Percentiles rank a stretch among this genome's conserved stretches.
Evolutionary conservation across 2,113 vertebrate genomes (phyloP).

Genomic region (Entelurus aequoreus): DNA sequence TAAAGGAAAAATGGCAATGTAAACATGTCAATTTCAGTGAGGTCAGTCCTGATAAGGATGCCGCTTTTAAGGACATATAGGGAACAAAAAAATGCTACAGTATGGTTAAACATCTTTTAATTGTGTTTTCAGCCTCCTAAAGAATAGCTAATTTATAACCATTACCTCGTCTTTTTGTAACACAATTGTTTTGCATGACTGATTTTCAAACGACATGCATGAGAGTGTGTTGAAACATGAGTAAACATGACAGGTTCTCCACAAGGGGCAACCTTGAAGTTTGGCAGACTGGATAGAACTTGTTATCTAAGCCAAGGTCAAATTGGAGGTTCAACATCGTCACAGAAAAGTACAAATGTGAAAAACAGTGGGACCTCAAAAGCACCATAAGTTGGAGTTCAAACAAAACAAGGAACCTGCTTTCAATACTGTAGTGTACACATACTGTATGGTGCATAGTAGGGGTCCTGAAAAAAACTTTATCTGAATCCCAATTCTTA

Average conservation of each 20-base stretch:
- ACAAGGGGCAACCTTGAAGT: slow-evolving; percentile 3
- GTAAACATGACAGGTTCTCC: slow-evolving; percentile 19
- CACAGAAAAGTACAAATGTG: background rate
- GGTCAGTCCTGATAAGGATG: background rate
- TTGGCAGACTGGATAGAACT: slow-evolving; percentile 12
- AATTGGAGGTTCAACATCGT: slow-evolving; percentile 2
- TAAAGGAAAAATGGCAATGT: background rate
- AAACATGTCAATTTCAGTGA: background rate
- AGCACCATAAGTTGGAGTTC: too few relatives aligned
- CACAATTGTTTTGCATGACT: too few relatives aligned
- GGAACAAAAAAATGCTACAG: background rate
- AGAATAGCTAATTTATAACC: too few relatives aligned
- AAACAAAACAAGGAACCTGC: too few relatives aligned
- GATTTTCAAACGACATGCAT: background rate
- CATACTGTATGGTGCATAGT: too few relatives aligned
- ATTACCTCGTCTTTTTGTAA: too few relatives aligned
- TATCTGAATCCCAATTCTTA: too few relatives aligned
- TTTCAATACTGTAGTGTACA: too few relatives aligned
- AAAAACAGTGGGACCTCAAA: background rate
- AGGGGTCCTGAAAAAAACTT: too few relatives aligned
- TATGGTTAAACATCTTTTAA: background rate
- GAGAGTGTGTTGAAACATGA: slow-evolving; percentile 21
- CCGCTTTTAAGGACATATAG: background rate
- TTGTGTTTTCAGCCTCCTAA: background rate
- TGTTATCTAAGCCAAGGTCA: slow-evolving; percentile 33